A percentile compares a stretch with the other conserved stretches of the same genome.
Evolutionary conservation across 2,888 invertebrate genomes (phyloP).

Genomic region (Gisinianus flammeolus): DNA sequence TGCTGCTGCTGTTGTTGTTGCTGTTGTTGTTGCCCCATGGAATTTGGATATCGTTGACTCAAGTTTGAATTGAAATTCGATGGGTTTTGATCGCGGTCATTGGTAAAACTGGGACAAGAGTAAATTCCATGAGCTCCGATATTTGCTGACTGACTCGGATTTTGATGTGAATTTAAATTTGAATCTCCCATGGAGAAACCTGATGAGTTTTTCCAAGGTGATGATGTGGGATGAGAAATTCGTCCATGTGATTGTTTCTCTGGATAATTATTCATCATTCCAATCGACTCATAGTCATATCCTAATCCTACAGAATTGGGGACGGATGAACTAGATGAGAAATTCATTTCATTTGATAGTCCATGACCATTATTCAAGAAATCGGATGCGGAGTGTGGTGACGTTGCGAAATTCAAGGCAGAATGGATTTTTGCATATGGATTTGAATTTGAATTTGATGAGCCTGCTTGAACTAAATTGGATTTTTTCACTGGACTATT

Average conservation of each 20-base stretch:
- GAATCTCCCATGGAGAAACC: background rate
- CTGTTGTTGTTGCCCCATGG: background rate
- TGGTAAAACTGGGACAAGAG: background rate
- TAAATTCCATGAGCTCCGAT: background rate
- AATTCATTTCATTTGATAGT: too few relatives aligned
- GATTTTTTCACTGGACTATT: constrained; percentile 1
- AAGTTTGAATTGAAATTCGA: background rate
- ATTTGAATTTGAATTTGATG: background rate
- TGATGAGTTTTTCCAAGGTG: background rate
- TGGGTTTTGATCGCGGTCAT: background rate
- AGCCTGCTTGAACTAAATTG: background rate
- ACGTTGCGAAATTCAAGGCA: too few relatives aligned
- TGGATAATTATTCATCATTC: too few relatives aligned
- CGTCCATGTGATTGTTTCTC: too few relatives aligned
- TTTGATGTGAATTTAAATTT: background rate
- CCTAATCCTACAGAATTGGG: background rate
- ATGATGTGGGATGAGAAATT: too few relatives aligned
- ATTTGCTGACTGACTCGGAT: background rate
- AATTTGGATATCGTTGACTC: background rate
- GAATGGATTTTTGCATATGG: too few relatives aligned
- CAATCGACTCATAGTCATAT: too few relatives aligned
- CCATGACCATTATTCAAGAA: background rate
- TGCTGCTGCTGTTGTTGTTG: background rate
- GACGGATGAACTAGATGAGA: background rate
- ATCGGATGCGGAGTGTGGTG: background rate